Base-by-base conservation (phyloP, 2,113 vertebrate genomes). In the Malurus melanocephalus region DNA sequence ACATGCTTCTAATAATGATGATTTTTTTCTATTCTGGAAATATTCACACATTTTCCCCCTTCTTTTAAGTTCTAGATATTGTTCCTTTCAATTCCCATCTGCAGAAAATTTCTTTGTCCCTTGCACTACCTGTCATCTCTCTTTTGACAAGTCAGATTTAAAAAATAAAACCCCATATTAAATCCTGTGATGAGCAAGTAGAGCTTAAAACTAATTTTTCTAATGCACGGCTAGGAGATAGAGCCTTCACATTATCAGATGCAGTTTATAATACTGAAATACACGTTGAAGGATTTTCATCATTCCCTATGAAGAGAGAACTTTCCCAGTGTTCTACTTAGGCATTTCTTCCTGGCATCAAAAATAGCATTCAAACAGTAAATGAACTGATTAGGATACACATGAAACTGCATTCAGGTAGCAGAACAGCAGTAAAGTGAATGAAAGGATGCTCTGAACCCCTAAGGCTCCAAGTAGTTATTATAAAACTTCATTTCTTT, bases 401-500 rank as follows among this genome's bases (percentile, higher is more conserved):
- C 17, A 57, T 64, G 62, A 68, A 94, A 92, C 88, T 84, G 46
- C 57, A 72, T 72, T 88, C 45, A 59, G 74, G 51, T 90, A 75
- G 45, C 60, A 90, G 88, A 77, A 59, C 62, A 88, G 74, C 69
- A 68, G 61, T 86, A 68, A 75, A 46, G 55, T 79, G 88, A 93
- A 77, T 53, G 61, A 67, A 53, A 88, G 55, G 33, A 87, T 92
- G 57, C 66, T 87, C 69, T 79, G 81, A 88, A 87, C 69, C 74
- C 83, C 71, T 75, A 61, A 92, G 84, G 62, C 80, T 90, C 66
- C 42, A 73, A 92, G 72, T 81, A 49, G 76, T 79, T 81, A 84
- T 59, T 81, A 87, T 62, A 79, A 90, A 87, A 75, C 61, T 80
- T 61, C 28, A 72, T 93, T 94, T 94, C 62, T 72, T 92, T 93